A percentile compares a stretch with the other conserved stretches of the same genome.
These are phyloP conservation scores for Agrotis ipsilon DNA, from an alignment of 2,888 invertebrate species.

Conservation along the genomic window DNA sequence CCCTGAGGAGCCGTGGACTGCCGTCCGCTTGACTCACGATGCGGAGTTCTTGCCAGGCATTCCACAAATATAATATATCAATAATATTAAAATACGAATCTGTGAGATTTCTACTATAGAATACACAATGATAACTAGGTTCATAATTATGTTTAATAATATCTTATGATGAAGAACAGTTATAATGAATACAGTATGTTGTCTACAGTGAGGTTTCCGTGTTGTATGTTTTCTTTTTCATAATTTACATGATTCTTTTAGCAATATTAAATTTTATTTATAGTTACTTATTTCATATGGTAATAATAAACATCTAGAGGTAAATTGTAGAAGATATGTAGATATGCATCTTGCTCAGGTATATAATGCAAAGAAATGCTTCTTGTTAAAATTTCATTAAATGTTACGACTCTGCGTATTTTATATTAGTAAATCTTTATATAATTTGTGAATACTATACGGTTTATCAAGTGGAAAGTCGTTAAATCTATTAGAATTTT, in stretches of 20 bases:
- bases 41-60: conserved; percentile 3
- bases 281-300: conserved; percentile 49
- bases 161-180: conserved; percentile 30
- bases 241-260: conserved; percentile 31
- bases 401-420: not conserved
- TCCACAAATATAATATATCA: conserved; percentile 23
- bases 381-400: conserved; percentile 19
- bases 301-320: conserved; percentile 52
- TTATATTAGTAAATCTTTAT: conserved; percentile 17
- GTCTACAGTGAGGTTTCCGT: conserved; percentile 56
- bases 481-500: conserved; percentile 28
- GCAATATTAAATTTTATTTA: conserved; percentile 31
- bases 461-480: conserved; percentile 17
- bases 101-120: conserved; percentile 27
- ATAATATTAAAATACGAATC: conserved; percentile 42
- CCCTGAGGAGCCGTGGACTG: not conserved
- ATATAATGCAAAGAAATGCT: conserved; percentile 26
- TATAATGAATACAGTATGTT: conserved; percentile 40
- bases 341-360: conserved; percentile 38
- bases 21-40: not conserved
- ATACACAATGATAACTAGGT: conserved; percentile 33
- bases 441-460: conserved; percentile 27
- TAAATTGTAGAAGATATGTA: conserved; percentile 66
- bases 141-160: conserved; percentile 32
- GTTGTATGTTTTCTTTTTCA: conserved; percentile 43